Base-by-base conservation (phyloP, 2,888 invertebrate species). In the Pollenia griseotomentosa region DNA sequence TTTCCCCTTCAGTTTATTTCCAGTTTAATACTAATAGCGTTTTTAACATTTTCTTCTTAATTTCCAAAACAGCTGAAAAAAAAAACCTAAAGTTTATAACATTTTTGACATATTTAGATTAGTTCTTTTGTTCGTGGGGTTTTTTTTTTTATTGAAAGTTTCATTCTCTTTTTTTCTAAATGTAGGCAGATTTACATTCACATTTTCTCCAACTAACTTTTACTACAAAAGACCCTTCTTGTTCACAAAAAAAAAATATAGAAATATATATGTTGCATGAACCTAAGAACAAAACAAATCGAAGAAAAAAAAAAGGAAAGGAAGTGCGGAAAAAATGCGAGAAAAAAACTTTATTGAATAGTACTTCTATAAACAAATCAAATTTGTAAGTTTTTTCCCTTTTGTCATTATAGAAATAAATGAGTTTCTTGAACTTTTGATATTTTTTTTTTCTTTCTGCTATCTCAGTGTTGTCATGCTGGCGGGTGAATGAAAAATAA, bases 361-460 rank as follows among this genome's bases (percentile, higher is more conserved):
- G 70, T 63, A 55, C 63, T 74, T 73, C 61, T 84, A 74, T 74
- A 80, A 84, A 74, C 79, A 80, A 80, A 80, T 80, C 79, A 84
- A 84, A 80, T 80, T 84, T 84, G 74, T 57, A 81, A 81, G 57
- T 84, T 70, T 33, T 75, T 77, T 70, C 33, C 16, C 61, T 68
- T 61, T 68, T 55, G 46, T 55, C 55, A 68, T 84, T 84, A 61
- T 73, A 48, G 55, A 63, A 84, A 68, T 68, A 80, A 84, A 84
- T 61, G 84, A 84, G 84, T 84, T 84, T 79, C 61, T 80, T 84
- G 61, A 79, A 80, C 68, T 79, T 84, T 75, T 78, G 66, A 53
- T 51, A 23, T 79, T 53, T 68, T 8, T n/a, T 40, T 48, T 14
- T 16, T 46, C 46, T 71, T 63, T 19, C 46, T 46, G 23, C 14